These are phyloP conservation scores for Porites australiensis DNA, from an alignment of 64 coral and sea anemone genomes.

Conservation along the genomic window DNA sequence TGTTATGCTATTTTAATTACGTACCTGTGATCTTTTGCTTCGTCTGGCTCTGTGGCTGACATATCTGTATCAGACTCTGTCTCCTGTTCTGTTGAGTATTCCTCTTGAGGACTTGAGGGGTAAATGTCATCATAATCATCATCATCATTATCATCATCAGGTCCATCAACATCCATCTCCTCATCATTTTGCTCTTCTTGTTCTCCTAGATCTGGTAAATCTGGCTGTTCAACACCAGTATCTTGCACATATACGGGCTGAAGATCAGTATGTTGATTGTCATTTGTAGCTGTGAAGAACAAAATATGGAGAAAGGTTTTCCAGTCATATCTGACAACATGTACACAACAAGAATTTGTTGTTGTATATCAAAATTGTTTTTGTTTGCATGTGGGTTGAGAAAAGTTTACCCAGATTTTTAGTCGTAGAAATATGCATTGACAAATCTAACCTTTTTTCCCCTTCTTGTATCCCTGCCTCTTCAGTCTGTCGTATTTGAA, in stretches of 20 bases:
- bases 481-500: neutral
- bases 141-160: neutral
- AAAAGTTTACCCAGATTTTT: neutral
- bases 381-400: neutral
- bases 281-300: neutral
- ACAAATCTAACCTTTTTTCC: constrained; percentile 7
- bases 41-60: neutral
- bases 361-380: neutral
- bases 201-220: neutral
- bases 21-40: neutral
- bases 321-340: neutral
- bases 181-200: neutral
- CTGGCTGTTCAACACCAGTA: neutral
- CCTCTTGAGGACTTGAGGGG: neutral
- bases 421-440: neutral
- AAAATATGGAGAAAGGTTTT: neutral
- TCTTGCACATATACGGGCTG: neutral
- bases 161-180: neutral
- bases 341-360: neutral
- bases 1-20: neutral
- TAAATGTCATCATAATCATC: neutral
- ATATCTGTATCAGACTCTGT: neutral
- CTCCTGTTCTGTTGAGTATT: neutral
- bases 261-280: neutral
- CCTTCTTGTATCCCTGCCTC: neutral